Conservation (phyloP, 1,140 invertebrate species). For the Ylistrum balloti region DNA sequence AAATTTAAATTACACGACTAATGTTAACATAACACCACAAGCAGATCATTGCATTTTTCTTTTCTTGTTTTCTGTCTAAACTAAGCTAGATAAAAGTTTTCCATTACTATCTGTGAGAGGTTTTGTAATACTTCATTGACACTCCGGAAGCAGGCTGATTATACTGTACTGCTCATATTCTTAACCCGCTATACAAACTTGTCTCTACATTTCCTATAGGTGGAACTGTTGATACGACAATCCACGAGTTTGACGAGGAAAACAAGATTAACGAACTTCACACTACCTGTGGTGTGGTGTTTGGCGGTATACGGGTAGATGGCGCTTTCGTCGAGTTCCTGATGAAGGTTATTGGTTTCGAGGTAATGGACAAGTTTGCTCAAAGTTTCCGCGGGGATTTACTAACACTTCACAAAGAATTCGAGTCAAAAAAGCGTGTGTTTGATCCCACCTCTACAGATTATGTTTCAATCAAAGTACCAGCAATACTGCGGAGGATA, state of each 20-base stretch:
- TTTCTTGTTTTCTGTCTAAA: too few species aligned
- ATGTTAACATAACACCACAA: too few species aligned
- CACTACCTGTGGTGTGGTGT: constrained; percentile 50
- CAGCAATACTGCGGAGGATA: constrained; percentile 53
- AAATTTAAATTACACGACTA: too few species aligned
- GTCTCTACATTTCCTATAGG: constrained; percentile 42
- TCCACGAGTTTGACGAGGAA: constrained; percentile 53
- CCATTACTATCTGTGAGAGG: too few species aligned
- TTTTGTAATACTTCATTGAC: too few species aligned
- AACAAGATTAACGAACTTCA: constrained; percentile 51
- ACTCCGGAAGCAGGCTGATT: too few species aligned
- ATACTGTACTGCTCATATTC: too few species aligned
- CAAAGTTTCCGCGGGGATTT: constrained; percentile 56
- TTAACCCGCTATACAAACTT: too few species aligned
- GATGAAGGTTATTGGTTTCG: constrained; percentile 54
- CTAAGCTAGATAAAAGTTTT: too few species aligned
- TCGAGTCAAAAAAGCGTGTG: constrained; percentile 61
- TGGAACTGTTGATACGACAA: constrained; percentile 58
- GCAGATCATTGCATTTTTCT: too few species aligned
- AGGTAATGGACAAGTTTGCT: constrained; percentile 61
- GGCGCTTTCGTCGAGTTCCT: constrained; percentile 57
- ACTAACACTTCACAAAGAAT: constrained; percentile 59
- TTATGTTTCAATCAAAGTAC: constrained; percentile 50
- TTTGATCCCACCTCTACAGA: constrained; percentile 53
- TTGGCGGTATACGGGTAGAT: constrained; percentile 60